Conservation (phyloP, 1,140 invertebrate species). For the Ectropis grisescens region DNA sequence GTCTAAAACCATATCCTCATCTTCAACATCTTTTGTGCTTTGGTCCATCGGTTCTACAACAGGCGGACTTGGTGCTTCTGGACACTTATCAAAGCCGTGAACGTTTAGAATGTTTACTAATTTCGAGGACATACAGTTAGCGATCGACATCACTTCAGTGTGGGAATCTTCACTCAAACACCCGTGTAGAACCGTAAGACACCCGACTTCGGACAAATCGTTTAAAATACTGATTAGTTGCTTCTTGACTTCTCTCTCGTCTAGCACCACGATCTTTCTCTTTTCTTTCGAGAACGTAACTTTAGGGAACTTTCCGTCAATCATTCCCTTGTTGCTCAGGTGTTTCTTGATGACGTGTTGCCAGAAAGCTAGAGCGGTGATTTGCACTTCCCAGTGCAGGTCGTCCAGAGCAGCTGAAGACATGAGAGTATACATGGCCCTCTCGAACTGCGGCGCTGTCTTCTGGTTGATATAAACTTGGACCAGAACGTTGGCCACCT, state of each 20-base stretch:
- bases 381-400: constrained; percentile 81
- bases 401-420: constrained; percentile 73
- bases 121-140: constrained; percentile 68
- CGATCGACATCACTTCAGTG: constrained; percentile 72
- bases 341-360: constrained; percentile 72
- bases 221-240: constrained; percentile 73
- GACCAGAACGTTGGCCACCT: constrained; percentile 73
- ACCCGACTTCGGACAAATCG: constrained; percentile 72
- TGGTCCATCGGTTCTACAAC: too few species aligned
- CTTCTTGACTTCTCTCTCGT: constrained; percentile 73
- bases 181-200: constrained; percentile 73
- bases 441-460: constrained; percentile 61
- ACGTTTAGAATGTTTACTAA: constrained; percentile 67
- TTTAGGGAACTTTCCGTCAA: constrained; percentile 78
- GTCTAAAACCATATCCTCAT: constrained; percentile 13
- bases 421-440: constrained; percentile 51
- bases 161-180: constrained; percentile 76
- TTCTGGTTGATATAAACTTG: constrained; percentile 74
- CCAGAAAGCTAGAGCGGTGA: constrained; percentile 77
- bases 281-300: constrained; percentile 79
- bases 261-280: constrained; percentile 77
- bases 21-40: background rate
- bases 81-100: constrained; percentile 52
- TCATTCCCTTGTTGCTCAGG: constrained; percentile 78
- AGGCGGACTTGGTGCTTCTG: constrained; percentile 1